Base-by-base conservation (phyloP, 23 tunicate species). In the Diplosoma virens region DNA sequence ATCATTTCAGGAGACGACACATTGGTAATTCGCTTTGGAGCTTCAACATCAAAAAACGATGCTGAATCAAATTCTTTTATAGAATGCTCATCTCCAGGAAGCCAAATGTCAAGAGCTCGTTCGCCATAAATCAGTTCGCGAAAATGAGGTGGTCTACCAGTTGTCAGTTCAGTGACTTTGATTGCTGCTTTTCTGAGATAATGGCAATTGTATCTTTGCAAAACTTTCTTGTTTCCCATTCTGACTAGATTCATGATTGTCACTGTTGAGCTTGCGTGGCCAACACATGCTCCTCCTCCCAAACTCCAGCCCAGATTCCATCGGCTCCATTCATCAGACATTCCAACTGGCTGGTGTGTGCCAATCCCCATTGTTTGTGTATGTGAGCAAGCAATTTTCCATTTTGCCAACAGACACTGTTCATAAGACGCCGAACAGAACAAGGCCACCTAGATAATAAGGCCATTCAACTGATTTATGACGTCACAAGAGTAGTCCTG, bases 261-360 rank as follows among this genome's bases (percentile, higher is more conserved):
- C 6, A 72, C 20, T n/a, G 78, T 72, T 2, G 78, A 72, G 25
- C 78, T 72, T 7, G 78, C 78, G 27, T 72, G 78, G 24, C 78
- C 78, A n/a, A 72, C 27, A 5, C 63, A 72, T 9, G 78, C 78
- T 4, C 78, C 78, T 29, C 48, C 78, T 72, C 78, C 25, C 78
- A 72, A 11, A 72, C 33, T 5, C 78, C 78, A 20, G 78, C 63
- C 78, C 78, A 72, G 6, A 72, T 33, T 9, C 78, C 78, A 72
- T 72, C 78, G 4, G 78, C 78, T 72, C 78, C 78, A 48, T 72
- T 72, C 78, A 72, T 72, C 2, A 72, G 78, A 27, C 78, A 72
- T 72, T 72, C 78, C 60, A 72, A 29, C 27, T 72, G 78, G 33
- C 48, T 72, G 32, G 48, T 72, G 3, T 21, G n/a, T 47, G 63